These are phyloP conservation scores for Saturnia pavonia DNA, from an alignment of 2,888 invertebrate species.

Conservation along the genomic window DNA sequence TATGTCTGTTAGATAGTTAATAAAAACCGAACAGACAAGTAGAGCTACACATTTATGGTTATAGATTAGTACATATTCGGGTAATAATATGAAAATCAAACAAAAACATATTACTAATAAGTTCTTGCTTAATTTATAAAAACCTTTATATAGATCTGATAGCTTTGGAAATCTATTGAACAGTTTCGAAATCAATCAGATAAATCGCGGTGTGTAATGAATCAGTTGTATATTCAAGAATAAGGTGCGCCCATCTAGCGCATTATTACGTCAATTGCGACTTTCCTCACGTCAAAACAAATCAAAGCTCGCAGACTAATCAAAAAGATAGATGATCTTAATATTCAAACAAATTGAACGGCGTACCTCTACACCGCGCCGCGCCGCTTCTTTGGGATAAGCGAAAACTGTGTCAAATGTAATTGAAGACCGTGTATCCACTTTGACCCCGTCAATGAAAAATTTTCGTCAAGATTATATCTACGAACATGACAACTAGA, in stretches of 20 bases:
- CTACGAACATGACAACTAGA: constrained; percentile 72
- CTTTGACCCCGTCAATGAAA: constrained; percentile 74
- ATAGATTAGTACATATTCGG: too few species aligned
- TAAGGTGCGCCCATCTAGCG: not conserved
- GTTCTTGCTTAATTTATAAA: too few species aligned
- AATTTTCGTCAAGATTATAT: constrained; percentile 76
- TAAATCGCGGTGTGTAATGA: not conserved
- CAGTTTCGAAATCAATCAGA: not conserved
- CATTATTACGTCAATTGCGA: constrained; percentile 30
- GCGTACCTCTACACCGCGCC: constrained; percentile 32
- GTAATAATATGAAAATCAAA: too few species aligned
- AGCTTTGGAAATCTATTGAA: not conserved
- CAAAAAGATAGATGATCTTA: constrained; percentile 55
- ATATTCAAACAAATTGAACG: constrained; percentile 52
- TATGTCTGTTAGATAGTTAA: too few species aligned
- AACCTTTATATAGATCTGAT: too few species aligned
- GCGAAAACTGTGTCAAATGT: constrained; percentile 66
- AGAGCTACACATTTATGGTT: too few species aligned
- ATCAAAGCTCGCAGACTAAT: constrained; percentile 49
- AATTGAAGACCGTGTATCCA: constrained; percentile 71
- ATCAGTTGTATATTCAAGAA: not conserved
- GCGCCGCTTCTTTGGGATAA: constrained; percentile 31
- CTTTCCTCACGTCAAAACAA: constrained; percentile 46
- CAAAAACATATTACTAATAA: too few species aligned
- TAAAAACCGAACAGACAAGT: too few species aligned